Evolutionary conservation across 2,888 invertebrate species (phyloP).

Genomic region (Antitype chi): DNA sequence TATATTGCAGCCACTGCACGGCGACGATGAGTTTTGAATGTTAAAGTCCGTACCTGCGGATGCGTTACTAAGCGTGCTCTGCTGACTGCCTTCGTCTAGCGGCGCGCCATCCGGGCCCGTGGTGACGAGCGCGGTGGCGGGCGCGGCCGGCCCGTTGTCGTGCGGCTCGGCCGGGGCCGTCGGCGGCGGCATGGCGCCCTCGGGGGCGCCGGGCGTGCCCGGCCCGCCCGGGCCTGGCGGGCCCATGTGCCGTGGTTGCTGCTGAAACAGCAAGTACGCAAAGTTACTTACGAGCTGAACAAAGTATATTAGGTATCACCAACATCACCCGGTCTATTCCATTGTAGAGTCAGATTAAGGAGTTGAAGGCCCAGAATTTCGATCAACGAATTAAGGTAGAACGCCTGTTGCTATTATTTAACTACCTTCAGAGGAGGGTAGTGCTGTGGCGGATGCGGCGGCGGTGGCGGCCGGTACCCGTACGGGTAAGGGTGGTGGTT

Average conservation of each 20-base stretch:
- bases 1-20: neutral
- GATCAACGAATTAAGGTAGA: neutral
- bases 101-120: conserved; percentile 97
- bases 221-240: conserved; percentile 83
- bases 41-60: conserved; percentile 93
- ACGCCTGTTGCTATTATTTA: neutral
- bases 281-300: conserved; percentile 9
- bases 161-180: conserved; percentile 91
- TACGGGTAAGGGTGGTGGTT: conserved; percentile 89
- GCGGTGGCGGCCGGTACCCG: conserved; percentile 85
- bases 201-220: conserved; percentile 79
- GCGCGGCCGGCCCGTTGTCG: conserved; percentile 92
- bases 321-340: neutral
- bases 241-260: conserved; percentile 91
- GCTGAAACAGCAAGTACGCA: conserved; percentile 74
- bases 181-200: conserved; percentile 91
- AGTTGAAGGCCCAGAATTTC: neutral
- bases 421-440: conserved; percentile 85
- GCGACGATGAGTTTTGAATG: neutral
- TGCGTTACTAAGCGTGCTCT: conserved; percentile 97
- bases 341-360: neutral
- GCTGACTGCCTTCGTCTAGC: conserved; percentile 97
- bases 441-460: conserved; percentile 86
- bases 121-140: conserved; percentile 96
- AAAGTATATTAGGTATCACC: neutral